Percentiles rank a stretch among this genome's conserved stretches.
phyloP scores from a whole-genome alignment of 37 sponge, comb jelly and placozoan species.

The Ianthella basta region DNA sequence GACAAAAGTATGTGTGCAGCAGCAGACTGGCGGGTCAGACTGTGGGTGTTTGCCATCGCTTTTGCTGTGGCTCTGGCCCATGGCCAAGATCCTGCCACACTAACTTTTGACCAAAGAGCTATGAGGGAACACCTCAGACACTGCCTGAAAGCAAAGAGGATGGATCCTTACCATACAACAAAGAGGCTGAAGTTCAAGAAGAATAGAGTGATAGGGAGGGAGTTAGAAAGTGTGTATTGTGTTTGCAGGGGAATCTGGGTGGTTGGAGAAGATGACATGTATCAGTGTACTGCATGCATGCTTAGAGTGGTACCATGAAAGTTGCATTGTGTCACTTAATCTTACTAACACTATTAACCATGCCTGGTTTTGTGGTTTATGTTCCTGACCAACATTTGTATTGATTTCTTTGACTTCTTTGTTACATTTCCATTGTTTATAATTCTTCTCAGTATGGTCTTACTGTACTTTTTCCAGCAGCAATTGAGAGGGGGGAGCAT shows the following conservation, averaged over 20 bases:
- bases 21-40: neutral
- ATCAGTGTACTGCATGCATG: neutral
- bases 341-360: neutral
- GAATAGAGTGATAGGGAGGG: conserved; percentile 5
- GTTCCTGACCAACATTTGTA: too few species aligned
- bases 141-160: neutral
- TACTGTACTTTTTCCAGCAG: too few species aligned
- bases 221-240: conserved; percentile 1
- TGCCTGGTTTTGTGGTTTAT: neutral
- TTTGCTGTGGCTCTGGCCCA: neutral
- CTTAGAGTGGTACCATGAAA: conserved; percentile 4
- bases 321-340: neutral
- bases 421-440: too few species aligned
- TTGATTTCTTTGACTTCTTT: too few species aligned
- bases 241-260: neutral
- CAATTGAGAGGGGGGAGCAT: too few species aligned
- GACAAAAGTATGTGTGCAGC: neutral
- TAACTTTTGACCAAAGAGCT: neutral
- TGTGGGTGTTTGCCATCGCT: neutral
- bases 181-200: neutral
- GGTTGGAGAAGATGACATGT: conserved; percentile 6
- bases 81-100: neutral
- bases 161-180: neutral
- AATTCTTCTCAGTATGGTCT: too few species aligned
- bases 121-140: conserved; percentile 12